Base-by-base conservation (phyloP, 2,797 vertebrate species). In the Smutsia gigantea region DNA sequence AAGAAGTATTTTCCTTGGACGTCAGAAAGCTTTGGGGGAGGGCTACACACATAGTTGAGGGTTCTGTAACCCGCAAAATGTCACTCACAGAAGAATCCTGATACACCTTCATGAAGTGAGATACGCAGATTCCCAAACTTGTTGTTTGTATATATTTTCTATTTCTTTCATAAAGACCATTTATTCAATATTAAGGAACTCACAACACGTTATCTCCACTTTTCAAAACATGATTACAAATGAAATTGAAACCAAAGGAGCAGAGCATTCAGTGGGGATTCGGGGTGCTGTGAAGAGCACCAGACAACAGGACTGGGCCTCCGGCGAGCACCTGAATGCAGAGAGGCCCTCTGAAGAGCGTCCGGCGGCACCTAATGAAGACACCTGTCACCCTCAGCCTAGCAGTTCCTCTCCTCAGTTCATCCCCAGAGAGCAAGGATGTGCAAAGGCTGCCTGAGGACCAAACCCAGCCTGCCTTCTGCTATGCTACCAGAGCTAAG, bases 171-270 rank as follows among this genome's bases (percentile, higher is more conserved):
- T 61, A 9, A 49, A 37, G 29, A 78, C 34, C 27, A 27, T 27
- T 71, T 9, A 14, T 46, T 25, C 53, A 37, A 12, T 34, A 19
- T n/a, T 59, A 69, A 59, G 31, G 53, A 34, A 34, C 53, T 9
- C 29, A 10, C 6, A 5, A 0, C 5, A 0, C 5, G 27, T 18
- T n/a, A 27, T 55, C 15, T 9, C 23, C 61, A 25, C 11, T n/a
- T 57, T 90, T 27, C 49, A 25, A 18, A 79, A 46, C 5, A 37
- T 34, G 87, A n/a, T 14, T 13, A 27, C 19, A n/a, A 14, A 21
- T 2, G 37, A 46, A 13, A 27, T 37, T 21, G 3, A 31, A 10
- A 23, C 29, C 3, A 13, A 14, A 34, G 37, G 14, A 29, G 21
- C 74, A 1, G 6, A 14, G 23, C 37, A 1, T 7, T 31, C 17